A percentile compares a stretch with the other conserved stretches of the same genome.
phyloP scores from a whole-genome alignment of 2,888 invertebrate genomes.

The Hecatera dysodea region DNA sequence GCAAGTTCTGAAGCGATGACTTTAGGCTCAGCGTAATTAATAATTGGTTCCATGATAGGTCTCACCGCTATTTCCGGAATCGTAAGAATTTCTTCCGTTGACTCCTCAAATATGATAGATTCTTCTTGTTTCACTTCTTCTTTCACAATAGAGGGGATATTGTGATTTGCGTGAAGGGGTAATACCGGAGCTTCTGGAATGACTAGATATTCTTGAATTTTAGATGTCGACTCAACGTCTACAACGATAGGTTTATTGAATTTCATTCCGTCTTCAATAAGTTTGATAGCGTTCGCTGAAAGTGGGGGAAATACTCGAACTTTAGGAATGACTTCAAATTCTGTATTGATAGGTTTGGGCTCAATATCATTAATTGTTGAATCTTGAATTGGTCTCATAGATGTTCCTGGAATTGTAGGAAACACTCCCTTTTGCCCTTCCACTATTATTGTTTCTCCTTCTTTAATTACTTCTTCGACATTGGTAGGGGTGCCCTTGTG shows the following conservation, averaged over 20 bases:
- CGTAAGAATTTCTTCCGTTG: not conserved
- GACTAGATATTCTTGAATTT: too few species aligned
- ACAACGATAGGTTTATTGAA: not conserved
- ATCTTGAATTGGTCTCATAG: not conserved
- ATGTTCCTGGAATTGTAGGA: not conserved
- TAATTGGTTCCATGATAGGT: not conserved
- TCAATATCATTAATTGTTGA: not conserved
- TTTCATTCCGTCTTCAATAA: constrained; percentile 5
- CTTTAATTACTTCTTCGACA: not conserved
- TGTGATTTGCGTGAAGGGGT: not conserved
- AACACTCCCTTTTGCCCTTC: not conserved
- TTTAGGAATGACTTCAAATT: constrained; percentile 9
- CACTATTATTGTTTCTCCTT: not conserved
- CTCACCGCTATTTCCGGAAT: not conserved
- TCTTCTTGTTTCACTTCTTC: constrained; percentile 20
- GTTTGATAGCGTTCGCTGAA: not conserved
- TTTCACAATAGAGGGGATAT: not conserved
- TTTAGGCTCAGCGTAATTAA: not conserved
- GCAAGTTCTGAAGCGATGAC: not conserved
- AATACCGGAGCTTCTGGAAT: constrained; percentile 31
- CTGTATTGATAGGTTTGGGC: not conserved
- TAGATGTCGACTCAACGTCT: too few species aligned
- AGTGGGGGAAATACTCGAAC: not conserved
- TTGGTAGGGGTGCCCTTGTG: not conserved
- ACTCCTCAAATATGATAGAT: not conserved